These are phyloP conservation scores for Cyrtodaria siliqua DNA, from an alignment of 2,888 invertebrate species.

Conservation along the genomic window DNA sequence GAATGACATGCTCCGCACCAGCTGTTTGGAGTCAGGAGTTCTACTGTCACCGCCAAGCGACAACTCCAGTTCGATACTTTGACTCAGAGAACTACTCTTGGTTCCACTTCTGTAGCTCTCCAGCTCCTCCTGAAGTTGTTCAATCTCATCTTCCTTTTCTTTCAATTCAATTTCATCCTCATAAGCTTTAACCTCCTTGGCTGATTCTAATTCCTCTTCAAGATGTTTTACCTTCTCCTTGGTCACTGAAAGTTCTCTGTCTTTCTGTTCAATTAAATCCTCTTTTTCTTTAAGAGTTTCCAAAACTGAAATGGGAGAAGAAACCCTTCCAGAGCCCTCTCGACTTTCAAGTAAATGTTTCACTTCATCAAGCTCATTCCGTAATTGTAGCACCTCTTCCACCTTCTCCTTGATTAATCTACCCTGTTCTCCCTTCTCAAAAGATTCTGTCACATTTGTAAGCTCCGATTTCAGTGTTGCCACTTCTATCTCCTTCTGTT, in stretches of 20 bases:
- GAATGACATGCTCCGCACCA: constrained; percentile 62
- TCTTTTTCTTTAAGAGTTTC: constrained; percentile 49
- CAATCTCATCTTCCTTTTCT: constrained; percentile 69
- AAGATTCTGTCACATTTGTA: constrained; percentile 31
- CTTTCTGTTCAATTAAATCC: constrained; percentile 34
- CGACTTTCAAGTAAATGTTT: constrained; percentile 41
- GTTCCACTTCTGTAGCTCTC: constrained; percentile 52
- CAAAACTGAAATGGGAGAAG: constrained; percentile 22
- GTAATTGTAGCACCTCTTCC: constrained; percentile 44
- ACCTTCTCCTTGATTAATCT: constrained; percentile 51
- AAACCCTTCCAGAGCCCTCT: constrained; percentile 1
- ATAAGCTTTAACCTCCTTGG: constrained; percentile 57
- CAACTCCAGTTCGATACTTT: constrained; percentile 38
- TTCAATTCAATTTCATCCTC: constrained; percentile 58
- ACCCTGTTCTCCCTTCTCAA: constrained; percentile 46
- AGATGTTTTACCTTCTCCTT: constrained; percentile 47
- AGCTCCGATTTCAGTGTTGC: constrained; percentile 36
- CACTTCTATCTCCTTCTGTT: constrained; percentile 44
- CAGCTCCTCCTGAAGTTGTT: constrained; percentile 58
- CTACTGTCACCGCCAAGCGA: constrained; percentile 23
- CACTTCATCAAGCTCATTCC: constrained; percentile 37
- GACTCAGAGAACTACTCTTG: constrained; percentile 34
- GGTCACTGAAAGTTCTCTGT: constrained; percentile 51
- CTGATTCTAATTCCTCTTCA: constrained; percentile 56
- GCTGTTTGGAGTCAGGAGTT: constrained; percentile 40